Base-by-base conservation (phyloP, 2,888 invertebrate species). In the Parnassius orleans region DNA sequence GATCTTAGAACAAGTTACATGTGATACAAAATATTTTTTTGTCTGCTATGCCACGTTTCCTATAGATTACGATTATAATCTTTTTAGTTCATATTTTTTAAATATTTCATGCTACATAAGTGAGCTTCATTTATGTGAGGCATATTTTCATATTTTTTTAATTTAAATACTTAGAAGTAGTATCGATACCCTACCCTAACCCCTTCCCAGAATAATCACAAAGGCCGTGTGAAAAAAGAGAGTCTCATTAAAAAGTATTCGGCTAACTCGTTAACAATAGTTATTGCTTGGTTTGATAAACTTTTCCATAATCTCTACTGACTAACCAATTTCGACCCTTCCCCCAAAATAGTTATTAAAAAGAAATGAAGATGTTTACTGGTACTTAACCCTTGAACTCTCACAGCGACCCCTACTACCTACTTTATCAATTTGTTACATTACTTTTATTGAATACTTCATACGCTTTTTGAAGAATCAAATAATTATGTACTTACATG, bases 381-480 rank as follows among this genome's bases (percentile, higher is more conserved):
- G 76, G 79, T 74, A 83, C 75, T 90, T 88, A 90, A 88, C 90
- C 88, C 87, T 84, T 88, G 79, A 73, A 76, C 86, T 75, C 63
- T 68, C 63, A 59, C 42, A 68, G 65, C 69, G 75, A 72, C 71
- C 59, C 67, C 57, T 67, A 68, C 72, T 69, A 75, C 72, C 81
- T 77, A 76, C 75, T 78, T 71, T 72, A 86, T 86, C 81, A 81
- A 84, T 86, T 84, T 78, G 79, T 83, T 68, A 73, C 75, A 77
- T 71, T 69, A 72, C 75, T 77, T 71, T 73, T 69, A 68, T 68
- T 64, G 59, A 70, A 64, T 66, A 61, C 66, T 63, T 66, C 56
- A 61, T 57, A 61, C 52, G 52, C 47, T 19, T 65, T 65, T 63
- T 57, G 62, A 58, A 57, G 51, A 53, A 58, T 60, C 10, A 44